Base-by-base conservation (phyloP, 1,140 invertebrate species). In the Platyscapa corneri region DNA sequence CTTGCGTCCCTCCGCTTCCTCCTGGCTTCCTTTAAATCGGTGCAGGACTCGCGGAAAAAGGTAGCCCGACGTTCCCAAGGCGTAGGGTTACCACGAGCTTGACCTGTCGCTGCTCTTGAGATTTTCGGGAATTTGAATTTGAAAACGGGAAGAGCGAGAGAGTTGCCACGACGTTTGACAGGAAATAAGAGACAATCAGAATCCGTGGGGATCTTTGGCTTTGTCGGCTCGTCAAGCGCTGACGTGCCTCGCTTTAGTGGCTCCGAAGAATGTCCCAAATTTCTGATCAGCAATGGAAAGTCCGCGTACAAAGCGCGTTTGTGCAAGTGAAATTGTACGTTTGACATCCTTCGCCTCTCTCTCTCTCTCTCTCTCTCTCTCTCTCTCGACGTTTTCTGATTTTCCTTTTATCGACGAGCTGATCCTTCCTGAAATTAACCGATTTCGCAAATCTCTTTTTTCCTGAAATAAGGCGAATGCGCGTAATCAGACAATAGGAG, bases 171-270 rank as follows among this genome's bases (percentile, higher is more conserved):
- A 87, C 87, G 88, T 89, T 89, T 72, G 89, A 86, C 90, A 91
- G 90, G 91, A 91, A 92, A 92, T 91, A 91, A 92, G 91, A 92
- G 91, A 93, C 91, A 93, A 92, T 93, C 91, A 90, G 88, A 88
- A 88, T 88, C 64, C 87, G 88, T 87, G 80, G 89, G 89, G 88
- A 89, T 90, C 85, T 89, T 65, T 83, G 78, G 84, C 78, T 91
- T 93, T 92, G 92, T 93, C 72, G 80, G 30, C 88, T 88, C 87
- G 91, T 91, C 92, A 89, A 32, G 23, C 65, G 1, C 18, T 80
- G 78, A 79, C 78, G 39, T 32, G 78, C 39, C 46, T 53, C 30
- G 42, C 75, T 53, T 32, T 49, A 18, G 23, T 1, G 16, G 46
- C n/a, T 7, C 27, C 30, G 5, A 77, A 56, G 75, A 77, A 77